These are phyloP conservation scores for Samia ricini DNA, from an alignment of 1,140 invertebrate species.

Conservation along the genomic window DNA sequence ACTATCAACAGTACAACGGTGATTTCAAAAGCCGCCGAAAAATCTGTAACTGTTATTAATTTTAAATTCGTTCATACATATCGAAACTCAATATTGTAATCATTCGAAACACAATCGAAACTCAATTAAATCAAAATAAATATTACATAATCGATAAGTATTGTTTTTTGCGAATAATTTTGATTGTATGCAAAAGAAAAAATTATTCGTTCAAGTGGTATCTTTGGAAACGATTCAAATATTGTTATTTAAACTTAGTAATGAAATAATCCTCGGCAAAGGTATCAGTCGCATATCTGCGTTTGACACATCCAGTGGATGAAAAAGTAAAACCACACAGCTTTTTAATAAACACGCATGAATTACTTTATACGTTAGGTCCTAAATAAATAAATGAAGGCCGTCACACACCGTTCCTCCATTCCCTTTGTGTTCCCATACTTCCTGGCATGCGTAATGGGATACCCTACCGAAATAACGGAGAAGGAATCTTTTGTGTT, in stretches of 20 bases:
- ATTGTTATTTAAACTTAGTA: neutral
- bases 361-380: conserved; percentile 53
- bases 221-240: neutral
- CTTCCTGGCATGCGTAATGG: conserved; percentile 67
- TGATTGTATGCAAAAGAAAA: neutral
- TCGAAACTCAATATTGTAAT: too few relatives aligned
- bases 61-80: too few relatives aligned
- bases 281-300: neutral
- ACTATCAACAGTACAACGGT: too few relatives aligned
- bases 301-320: neutral
- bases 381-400: conserved; percentile 68
- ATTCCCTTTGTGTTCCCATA: conserved; percentile 56
- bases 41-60: too few relatives aligned
- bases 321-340: conserved; percentile 40
- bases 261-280: neutral
- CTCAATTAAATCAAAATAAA: too few relatives aligned
- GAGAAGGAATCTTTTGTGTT: conserved; percentile 53
- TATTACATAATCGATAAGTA: too few relatives aligned
- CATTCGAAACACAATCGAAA: too few relatives aligned
- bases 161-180: neutral
- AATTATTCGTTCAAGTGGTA: too few relatives aligned
- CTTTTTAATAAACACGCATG: conserved; percentile 68
- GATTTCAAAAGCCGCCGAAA: too few relatives aligned
- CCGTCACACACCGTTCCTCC: conserved; percentile 54
- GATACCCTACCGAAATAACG: conserved; percentile 63